Percentiles rank a stretch among this genome's conserved stretches.
Evolutionary conservation across 2,888 invertebrate species (phyloP).

Genomic region (Lomographa bimaculata): DNA sequence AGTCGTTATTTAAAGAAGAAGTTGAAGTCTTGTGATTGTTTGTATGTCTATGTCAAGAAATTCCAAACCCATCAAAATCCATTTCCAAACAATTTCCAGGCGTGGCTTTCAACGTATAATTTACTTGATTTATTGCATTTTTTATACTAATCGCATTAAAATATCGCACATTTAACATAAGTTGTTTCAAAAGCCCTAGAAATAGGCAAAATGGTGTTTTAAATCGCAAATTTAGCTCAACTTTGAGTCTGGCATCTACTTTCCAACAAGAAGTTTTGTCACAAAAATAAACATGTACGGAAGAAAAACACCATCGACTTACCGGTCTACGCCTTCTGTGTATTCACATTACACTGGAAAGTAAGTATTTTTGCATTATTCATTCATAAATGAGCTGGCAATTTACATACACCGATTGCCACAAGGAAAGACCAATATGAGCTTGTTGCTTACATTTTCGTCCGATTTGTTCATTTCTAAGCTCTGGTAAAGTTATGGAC

Average conservation of each 20-base stretch:
- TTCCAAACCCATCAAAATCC: too few relatives aligned
- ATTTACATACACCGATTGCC: too few relatives aligned
- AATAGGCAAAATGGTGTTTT: too few relatives aligned
- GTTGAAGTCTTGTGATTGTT: too few relatives aligned
- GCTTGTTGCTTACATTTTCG: too few relatives aligned
- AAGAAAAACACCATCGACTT: conserved; percentile 92
- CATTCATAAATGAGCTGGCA: not conserved
- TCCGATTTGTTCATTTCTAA: too few relatives aligned
- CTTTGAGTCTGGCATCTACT: conserved; percentile 43
- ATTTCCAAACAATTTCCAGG: conserved; percentile 49
- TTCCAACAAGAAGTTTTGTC: conserved; percentile 19
- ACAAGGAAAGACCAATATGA: too few relatives aligned
- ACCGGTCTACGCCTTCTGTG: conserved; percentile 92
- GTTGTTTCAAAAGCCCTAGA: conserved; percentile 7
- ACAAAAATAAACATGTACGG: conserved; percentile 82
- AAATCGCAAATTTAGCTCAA: too few relatives aligned
- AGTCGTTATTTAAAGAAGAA: too few relatives aligned
- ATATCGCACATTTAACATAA: conserved; percentile 11
- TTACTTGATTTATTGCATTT: conserved; percentile 13
- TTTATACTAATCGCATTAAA: conserved; percentile 16
- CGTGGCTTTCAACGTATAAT: conserved; percentile 43
- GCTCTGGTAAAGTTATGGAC: too few relatives aligned
- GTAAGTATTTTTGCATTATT: conserved; percentile 56
- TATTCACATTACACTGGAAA: conserved; percentile 93
- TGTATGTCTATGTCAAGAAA: too few relatives aligned